Conservation (phyloP, 2,113 vertebrate genomes). For the Malurus cyaneus region DNA sequence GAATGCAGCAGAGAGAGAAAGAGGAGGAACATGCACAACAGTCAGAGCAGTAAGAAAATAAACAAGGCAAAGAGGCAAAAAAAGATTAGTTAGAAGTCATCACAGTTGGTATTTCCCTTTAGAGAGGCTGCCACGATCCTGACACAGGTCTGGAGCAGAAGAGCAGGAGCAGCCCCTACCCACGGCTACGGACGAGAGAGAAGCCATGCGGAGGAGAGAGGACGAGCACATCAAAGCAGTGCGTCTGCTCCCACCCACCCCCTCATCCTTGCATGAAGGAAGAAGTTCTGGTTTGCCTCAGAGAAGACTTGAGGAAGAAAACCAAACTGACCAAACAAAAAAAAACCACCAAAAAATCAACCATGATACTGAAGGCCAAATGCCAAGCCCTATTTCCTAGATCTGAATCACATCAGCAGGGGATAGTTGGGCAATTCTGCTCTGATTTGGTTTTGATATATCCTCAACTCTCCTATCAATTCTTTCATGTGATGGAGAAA, state of each 20-base stretch:
- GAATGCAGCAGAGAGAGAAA: slow-evolving; percentile 83
- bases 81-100: slow-evolving; percentile 42
- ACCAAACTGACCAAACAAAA: not conserved
- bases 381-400: not conserved
- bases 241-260: not conserved
- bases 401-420: slow-evolving; percentile 6
- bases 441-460: not conserved
- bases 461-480: not conserved
- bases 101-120: not conserved
- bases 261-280: not conserved
- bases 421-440: not conserved
- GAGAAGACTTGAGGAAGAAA: not conserved
- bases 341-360: not conserved
- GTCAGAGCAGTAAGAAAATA: slow-evolving; percentile 84
- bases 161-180: not conserved
- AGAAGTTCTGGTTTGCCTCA: not conserved
- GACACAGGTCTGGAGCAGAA: slow-evolving; percentile 19
- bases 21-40: slow-evolving; percentile 88
- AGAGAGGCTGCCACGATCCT: not conserved
- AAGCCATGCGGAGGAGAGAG: slow-evolving; percentile 1
- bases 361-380: not conserved
- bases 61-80: slow-evolving; percentile 66
- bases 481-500: not conserved
- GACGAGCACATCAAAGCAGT: not conserved
- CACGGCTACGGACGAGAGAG: not conserved